Percentiles rank a stretch among this genome's conserved stretches.
Evolutionary conservation across 2,888 invertebrate genomes (phyloP).

Genomic region (Thalpophila matura): DNA sequence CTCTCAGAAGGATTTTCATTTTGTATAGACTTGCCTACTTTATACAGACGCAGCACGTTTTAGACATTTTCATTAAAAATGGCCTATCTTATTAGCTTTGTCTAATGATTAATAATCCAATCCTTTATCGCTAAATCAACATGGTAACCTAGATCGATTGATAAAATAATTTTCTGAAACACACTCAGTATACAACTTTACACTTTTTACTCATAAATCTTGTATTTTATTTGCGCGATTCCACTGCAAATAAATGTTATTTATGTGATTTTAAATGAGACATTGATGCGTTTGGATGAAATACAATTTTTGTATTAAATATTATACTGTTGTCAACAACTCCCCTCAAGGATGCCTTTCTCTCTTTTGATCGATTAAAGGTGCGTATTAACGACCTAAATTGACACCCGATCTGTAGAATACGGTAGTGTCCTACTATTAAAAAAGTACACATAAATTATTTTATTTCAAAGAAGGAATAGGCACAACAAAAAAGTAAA

Average conservation of each 20-base stretch:
- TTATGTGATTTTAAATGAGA: conserved; percentile 27
- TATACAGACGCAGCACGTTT: not conserved
- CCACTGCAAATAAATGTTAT: conserved; percentile 13
- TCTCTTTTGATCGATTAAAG: too few relatives aligned
- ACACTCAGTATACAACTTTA: not conserved
- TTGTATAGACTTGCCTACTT: not conserved
- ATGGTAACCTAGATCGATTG: not conserved
- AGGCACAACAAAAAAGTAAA: too few relatives aligned
- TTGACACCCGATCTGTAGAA: too few relatives aligned
- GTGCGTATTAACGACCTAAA: too few relatives aligned
- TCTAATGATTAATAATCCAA: not conserved
- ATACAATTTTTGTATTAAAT: not conserved
- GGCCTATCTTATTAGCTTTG: too few relatives aligned
- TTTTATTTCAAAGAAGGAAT: too few relatives aligned
- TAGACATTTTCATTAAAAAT: not conserved
- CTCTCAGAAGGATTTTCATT: not conserved
- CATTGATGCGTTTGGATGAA: not conserved
- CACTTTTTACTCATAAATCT: conserved; percentile 14
- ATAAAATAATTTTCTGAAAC: not conserved
- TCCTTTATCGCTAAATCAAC: not conserved
- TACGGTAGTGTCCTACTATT: too few relatives aligned
- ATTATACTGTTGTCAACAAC: not conserved
- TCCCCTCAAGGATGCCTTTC: too few relatives aligned
- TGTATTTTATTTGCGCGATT: conserved; percentile 11
- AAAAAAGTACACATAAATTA: too few relatives aligned